phyloP scores from a whole-genome alignment of 2,113 vertebrate genomes.

The Tychaedon coryphoeus region DNA sequence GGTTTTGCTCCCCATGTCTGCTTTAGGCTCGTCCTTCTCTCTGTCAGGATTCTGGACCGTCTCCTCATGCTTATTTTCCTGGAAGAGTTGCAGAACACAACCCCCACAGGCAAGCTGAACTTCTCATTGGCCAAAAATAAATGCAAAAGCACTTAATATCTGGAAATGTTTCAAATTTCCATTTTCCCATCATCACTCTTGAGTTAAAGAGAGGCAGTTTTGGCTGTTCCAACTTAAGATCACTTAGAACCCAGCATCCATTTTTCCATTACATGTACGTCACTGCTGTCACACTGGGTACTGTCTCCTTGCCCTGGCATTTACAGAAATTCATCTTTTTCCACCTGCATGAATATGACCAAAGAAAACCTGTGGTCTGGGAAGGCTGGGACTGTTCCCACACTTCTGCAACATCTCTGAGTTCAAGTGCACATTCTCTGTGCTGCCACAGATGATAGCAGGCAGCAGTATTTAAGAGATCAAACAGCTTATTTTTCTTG shows the following conservation, averaged over 20 bases:
- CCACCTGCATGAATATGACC: background rate
- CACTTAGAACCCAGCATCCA: background rate
- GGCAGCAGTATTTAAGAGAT: background rate
- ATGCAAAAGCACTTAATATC: conserved; percentile 60
- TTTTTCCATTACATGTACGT: conserved; percentile 24
- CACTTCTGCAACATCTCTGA: background rate
- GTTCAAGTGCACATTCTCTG: background rate
- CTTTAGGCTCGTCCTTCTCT: background rate
- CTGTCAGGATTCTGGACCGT: conserved; percentile 80
- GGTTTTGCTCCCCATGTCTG: conserved; percentile 65
- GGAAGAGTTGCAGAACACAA: conserved; percentile 76
- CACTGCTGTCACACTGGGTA: background rate
- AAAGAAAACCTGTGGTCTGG: background rate
- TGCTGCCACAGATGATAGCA: background rate
- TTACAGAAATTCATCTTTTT: background rate
- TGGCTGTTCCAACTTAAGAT: conserved; percentile 13
- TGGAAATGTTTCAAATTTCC: conserved; percentile 70
- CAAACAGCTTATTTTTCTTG: conserved; percentile 21
- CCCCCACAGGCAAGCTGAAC: conserved; percentile 17
- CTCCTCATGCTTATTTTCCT: conserved; percentile 82
- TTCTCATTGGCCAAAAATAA: conserved; percentile 69
- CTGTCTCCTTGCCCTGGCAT: background rate
- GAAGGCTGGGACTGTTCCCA: background rate
- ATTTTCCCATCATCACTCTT: conserved; percentile 62
- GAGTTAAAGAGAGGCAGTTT: conserved; percentile 45